These are phyloP conservation scores for Herpailurus yagouaroundi DNA, from an alignment of 2,113 vertebrate genomes.

Conservation along the genomic window DNA sequence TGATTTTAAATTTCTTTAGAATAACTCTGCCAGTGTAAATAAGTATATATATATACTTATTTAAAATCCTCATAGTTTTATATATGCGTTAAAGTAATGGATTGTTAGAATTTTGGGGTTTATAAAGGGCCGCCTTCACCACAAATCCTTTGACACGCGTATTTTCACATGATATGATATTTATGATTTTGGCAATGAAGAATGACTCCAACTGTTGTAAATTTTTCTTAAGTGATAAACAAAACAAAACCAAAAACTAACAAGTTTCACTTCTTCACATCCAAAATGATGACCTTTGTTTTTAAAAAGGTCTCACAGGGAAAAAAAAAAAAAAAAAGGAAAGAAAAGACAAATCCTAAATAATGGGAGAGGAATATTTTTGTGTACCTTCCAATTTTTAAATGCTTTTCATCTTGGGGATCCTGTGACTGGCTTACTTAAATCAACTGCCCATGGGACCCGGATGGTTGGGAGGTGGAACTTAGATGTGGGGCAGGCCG, in stretches of 20 bases:
- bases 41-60: background rate
- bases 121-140: background rate
- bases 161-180: background rate
- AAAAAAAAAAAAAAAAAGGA: background rate
- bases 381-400: background rate
- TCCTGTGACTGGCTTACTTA: background rate
- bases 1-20: background rate
- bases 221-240: background rate
- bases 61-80: background rate
- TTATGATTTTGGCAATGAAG: slow-evolving; percentile 5
- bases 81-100: background rate
- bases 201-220: background rate
- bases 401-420: background rate
- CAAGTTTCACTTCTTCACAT: background rate
- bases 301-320: background rate
- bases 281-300: slow-evolving; percentile 29
- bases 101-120: background rate
- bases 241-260: background rate
- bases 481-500: accelerated
- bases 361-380: background rate
- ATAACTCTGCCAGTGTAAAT: background rate
- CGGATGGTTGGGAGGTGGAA: too few species aligned
- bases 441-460: too few species aligned
- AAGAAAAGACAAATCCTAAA: background rate
- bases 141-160: slow-evolving; percentile 43